Base-by-base conservation (phyloP, 2,797 vertebrate genomes). In the Arnoldichthys spilopterus region DNA sequence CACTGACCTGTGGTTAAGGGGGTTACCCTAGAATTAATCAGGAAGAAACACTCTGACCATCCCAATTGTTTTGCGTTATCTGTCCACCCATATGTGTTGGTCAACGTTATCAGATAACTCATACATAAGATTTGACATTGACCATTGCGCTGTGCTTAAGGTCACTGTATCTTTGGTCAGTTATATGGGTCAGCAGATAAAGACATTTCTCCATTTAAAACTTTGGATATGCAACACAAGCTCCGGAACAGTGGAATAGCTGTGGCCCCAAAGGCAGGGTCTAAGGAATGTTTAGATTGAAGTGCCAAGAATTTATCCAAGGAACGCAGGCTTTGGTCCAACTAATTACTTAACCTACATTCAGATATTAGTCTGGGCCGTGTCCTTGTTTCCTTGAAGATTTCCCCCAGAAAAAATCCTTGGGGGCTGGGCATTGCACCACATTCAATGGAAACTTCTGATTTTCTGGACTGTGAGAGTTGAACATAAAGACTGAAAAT, bases 261-360 rank as follows among this genome's bases (percentile, higher is more conserved):
- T 15, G 18, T 51, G 49, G 30, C 77, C 72, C 58, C 72, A 53
- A 53, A 75, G 74, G 62, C 72, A 66, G 56, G 72, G 68, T 78
- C 69, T 69, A 43, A 72, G 70, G 66, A 81, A 70, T 45, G 84
- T 85, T 85, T 77, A 73, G 74, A 83, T 77, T 79, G 74, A 80
- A 68, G 49, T 74, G 66, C 53, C 11, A 40, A 77, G 76, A 75
- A 75, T 77, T 74, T 62, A 71, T 77, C 51, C 70, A 26, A n/a
- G 28, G 37, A 69, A 26, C 45, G 61, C 67, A 80, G 72, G 79
- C 84, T 85, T 81, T 68, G 64, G 68, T 83, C 84, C 81, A 81
- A 77, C 59, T 79, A 76, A 85, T 85, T 81, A 85, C 81, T 83
- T 83, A 85, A 82, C 79, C 77, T 85, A 82, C 73, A 77, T 82